Conservation (phyloP, 2,797 vertebrate species). For the Spondyliosoma cantharus region DNA sequence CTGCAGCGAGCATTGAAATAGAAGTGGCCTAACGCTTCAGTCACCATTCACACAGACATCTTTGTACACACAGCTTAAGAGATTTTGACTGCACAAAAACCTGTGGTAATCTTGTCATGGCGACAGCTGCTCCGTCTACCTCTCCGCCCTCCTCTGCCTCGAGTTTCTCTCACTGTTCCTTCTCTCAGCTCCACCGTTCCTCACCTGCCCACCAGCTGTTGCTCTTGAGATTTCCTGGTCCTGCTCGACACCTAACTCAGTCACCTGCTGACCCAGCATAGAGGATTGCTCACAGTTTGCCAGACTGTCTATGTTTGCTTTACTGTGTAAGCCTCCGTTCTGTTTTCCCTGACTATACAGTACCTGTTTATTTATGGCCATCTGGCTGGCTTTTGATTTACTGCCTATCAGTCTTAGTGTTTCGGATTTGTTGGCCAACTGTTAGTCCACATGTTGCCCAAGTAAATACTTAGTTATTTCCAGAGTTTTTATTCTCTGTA, state of each 20-base stretch:
- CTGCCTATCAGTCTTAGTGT: constrained; percentile 3
- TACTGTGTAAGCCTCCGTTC: constrained; percentile 14
- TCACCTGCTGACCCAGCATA: constrained; percentile 2
- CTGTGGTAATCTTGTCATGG: constrained; percentile 55
- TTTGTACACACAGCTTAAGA: constrained; percentile 54
- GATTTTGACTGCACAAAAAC: constrained; percentile 56
- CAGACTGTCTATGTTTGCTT: not conserved
- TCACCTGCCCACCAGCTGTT: constrained; percentile 12
- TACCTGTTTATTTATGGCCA: constrained; percentile 32
- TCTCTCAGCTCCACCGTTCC: constrained; percentile 5
- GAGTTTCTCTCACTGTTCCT: constrained; percentile 6
- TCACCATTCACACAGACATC: constrained; percentile 40
- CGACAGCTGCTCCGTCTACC: constrained; percentile 54
- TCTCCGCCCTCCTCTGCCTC: constrained; percentile 43
- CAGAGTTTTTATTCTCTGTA: not conserved
- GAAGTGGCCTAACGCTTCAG: constrained; percentile 2
- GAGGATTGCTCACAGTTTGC: not conserved
- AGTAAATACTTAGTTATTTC: not conserved
- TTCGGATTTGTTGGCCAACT: constrained; percentile 27
- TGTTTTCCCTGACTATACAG: constrained; percentile 17
- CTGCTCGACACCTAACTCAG: not conserved
- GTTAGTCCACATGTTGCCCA: not conserved
- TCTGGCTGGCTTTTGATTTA: constrained; percentile 34
- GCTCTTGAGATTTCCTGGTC: not conserved
- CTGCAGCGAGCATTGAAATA: constrained; percentile 29